Evolutionary conservation across 2,888 invertebrate species (phyloP).

Genomic region (Lysandra coridon): DNA sequence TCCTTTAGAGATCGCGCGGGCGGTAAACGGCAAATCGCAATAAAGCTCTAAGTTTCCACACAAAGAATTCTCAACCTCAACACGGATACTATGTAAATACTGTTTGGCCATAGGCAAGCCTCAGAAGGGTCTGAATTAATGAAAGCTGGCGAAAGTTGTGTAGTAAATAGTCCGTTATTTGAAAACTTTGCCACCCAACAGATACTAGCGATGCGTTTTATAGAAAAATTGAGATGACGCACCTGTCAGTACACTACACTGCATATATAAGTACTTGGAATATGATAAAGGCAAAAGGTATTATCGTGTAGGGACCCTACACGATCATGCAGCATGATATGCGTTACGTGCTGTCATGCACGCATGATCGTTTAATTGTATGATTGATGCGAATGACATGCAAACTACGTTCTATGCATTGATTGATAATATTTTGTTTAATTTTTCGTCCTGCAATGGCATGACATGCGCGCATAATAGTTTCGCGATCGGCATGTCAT

Average conservation of each 20-base stretch:
- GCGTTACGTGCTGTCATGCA: too few relatives aligned
- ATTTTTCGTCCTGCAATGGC: too few relatives aligned
- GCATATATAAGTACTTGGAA: neutral
- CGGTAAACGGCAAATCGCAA: neutral
- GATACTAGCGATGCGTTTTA: slow-evolving; percentile 10
- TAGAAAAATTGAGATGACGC: neutral
- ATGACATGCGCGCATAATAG: too few relatives aligned
- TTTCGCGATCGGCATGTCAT: too few relatives aligned
- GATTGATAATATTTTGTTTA: too few relatives aligned
- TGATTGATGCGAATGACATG: too few relatives aligned
- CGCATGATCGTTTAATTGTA: too few relatives aligned
- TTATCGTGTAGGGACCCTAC: too few relatives aligned
- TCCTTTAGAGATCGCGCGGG: neutral
- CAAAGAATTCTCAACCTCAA: neutral
- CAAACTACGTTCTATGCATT: too few relatives aligned
- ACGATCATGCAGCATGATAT: too few relatives aligned
- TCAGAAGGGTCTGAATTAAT: slow-evolving; percentile 15
- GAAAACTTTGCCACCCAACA: neutral
- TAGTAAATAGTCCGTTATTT: slow-evolving; percentile 11
- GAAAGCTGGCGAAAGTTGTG: neutral
- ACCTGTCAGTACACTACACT: neutral
- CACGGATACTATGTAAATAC: slow-evolving; percentile 11
- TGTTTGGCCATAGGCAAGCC: neutral
- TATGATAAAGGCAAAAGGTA: too few relatives aligned
- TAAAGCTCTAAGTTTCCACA: neutral